Percentiles rank a stretch among this genome's conserved stretches.
phyloP scores from a whole-genome alignment of 2,888 invertebrate species.

The Pterobdella sp. region DNA sequence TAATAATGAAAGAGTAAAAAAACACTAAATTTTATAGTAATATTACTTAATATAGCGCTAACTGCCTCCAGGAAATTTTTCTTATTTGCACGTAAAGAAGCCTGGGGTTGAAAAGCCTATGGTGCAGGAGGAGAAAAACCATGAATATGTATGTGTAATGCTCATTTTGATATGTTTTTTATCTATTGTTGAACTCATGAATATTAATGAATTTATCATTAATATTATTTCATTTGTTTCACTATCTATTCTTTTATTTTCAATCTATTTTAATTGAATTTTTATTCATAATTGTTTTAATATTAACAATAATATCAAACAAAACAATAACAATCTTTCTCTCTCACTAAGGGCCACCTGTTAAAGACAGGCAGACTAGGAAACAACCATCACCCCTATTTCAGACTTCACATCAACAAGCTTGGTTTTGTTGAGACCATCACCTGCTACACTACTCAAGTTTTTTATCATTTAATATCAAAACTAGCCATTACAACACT shows the following conservation, averaged over 20 bases:
- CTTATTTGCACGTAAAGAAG: slow-evolving; percentile 49
- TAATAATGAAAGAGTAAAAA: too few relatives aligned
- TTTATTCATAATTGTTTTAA: too few relatives aligned
- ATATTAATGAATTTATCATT: background rate
- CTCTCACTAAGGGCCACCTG: slow-evolving; percentile 42
- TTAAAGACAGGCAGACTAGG: slow-evolving; percentile 45
- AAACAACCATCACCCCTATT: slow-evolving; percentile 42
- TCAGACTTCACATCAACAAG: slow-evolving; percentile 49
- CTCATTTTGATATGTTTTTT: background rate
- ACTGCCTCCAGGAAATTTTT: slow-evolving; percentile 43
- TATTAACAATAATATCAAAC: background rate
- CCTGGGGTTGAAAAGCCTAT: slow-evolving; percentile 45
- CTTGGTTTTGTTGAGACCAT: slow-evolving; percentile 50
- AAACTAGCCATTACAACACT: too few relatives aligned
- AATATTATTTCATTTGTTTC: background rate
- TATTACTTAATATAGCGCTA: background rate
- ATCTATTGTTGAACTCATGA: background rate
- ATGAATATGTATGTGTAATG: slow-evolving; percentile 41
- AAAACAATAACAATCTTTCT: background rate
- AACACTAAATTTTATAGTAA: background rate
- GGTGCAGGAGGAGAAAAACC: slow-evolving; percentile 42
- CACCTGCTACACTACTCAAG: slow-evolving; percentile 48
- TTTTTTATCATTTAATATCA: slow-evolving; percentile 32
- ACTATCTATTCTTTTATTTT: background rate
- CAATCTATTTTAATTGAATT: too few relatives aligned